These are phyloP conservation scores for Grallaria varia DNA, from an alignment of 2,113 vertebrate genomes.

Conservation along the genomic window DNA sequence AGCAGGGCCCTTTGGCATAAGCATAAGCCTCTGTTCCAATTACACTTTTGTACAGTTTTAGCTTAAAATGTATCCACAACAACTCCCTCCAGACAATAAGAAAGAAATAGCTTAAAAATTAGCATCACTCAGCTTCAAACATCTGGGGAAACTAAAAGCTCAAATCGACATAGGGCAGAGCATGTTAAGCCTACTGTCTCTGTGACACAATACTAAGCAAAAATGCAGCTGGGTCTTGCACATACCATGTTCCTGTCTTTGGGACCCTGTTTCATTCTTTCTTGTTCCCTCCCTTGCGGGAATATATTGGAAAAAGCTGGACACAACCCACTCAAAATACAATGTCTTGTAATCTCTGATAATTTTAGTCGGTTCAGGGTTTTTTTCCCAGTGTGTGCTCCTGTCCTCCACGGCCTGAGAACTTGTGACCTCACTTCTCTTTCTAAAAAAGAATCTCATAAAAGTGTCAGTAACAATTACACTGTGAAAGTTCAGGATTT, in stretches of 20 bases:
- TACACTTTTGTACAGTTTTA: neutral
- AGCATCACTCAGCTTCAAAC: constrained; percentile 29
- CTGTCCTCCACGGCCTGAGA: neutral
- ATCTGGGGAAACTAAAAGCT: constrained; percentile 31
- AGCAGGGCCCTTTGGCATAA: neutral
- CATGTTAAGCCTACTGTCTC: constrained; percentile 11
- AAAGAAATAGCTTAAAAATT: constrained; percentile 49
- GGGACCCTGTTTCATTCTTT: neutral
- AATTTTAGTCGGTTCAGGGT: neutral
- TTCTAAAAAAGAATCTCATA: neutral
- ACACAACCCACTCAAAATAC: neutral
- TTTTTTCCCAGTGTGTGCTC: neutral
- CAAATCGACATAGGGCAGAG: neutral
- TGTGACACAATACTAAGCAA: neutral
- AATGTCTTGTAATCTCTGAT: neutral
- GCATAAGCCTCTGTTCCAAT: neutral
- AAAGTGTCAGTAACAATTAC: neutral
- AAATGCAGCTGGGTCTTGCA: constrained; percentile 16
- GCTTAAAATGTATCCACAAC: neutral
- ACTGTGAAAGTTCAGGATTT: neutral
- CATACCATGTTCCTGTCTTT: neutral
- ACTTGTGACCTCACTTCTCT: neutral
- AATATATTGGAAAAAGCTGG: neutral
- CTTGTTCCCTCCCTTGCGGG: neutral
- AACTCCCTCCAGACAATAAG: neutral